Evolutionary conservation across 2,888 invertebrate species (phyloP).

Genomic region (Leptopterna dolabrata): DNA sequence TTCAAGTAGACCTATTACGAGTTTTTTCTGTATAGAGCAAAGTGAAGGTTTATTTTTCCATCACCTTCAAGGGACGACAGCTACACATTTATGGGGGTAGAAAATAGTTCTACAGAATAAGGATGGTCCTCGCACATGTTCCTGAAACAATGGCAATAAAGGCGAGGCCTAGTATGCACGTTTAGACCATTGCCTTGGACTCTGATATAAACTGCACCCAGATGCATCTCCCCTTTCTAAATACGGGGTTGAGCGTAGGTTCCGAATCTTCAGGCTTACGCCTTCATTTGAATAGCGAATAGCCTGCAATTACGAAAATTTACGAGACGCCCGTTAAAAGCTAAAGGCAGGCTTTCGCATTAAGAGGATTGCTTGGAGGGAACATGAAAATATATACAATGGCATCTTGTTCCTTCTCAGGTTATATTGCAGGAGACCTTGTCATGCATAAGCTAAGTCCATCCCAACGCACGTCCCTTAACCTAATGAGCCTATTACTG

Average conservation of each 20-base stretch:
- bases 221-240: conserved; percentile 20
- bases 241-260: background rate
- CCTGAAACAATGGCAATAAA: conserved; percentile 19
- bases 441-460: conserved; percentile 28
- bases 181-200: background rate
- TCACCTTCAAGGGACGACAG: too few relatives aligned
- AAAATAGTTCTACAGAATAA: background rate
- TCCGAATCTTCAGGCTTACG: background rate
- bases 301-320: conserved; percentile 33
- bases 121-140: background rate
- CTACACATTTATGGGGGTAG: too few relatives aligned
- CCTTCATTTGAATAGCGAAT: conserved; percentile 37
- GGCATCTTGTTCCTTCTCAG: conserved; percentile 37
- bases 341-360: conserved; percentile 24
- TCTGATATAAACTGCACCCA: conserved; percentile 8
- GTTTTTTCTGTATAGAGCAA: too few relatives aligned
- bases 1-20: too few relatives aligned
- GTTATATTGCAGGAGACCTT: conserved; percentile 30
- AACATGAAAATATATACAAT: conserved; percentile 45
- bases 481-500: conserved; percentile 14
- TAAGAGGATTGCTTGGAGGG: conserved; percentile 3
- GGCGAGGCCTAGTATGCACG: background rate
- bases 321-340: conserved; percentile 45
- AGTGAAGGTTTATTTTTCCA: too few relatives aligned
- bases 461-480: background rate